Evolutionary conservation across 2,113 vertebrate species (phyloP), one percentile per base, ranked within the genome.

Genomic region (Trachemys scripta): DNA sequence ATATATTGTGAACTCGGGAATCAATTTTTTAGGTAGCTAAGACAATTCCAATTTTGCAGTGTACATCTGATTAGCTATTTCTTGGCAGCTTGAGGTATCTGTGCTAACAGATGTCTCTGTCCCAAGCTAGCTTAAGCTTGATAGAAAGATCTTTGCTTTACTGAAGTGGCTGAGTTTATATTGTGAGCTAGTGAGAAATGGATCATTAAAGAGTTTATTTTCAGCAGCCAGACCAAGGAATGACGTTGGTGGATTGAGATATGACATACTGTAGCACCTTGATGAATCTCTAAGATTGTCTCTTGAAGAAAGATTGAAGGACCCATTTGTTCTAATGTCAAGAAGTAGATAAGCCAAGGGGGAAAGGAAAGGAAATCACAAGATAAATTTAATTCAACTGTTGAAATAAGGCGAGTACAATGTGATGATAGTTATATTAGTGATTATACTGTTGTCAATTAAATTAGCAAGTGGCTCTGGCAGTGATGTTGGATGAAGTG

Each of bases 251-350:
- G 4, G 47, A 88, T 89, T 90, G 95, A 96, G 47, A 79, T 88
- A 88, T 94, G 95, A 95, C 94, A 95, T 95, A 88, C 16, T 85
- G 59, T 96, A 96, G 88, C 94, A 94, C 84, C 89, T 96, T 93
- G 89, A 94, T 88, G 85, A 91, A 92, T 90, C 87, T 0, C 88
- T 84, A 96, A 96, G 92, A 93, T 82, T 87, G 54, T 57, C 45
- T 95, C 84, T 92, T 94, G 90, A 92, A 90, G 93, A 92, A 93
- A 97, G 76, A 94, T 35, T 92, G 90, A 91, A 96, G 82, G 47
- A 42, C 1, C 0, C 12, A 49, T 62, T 96, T 89, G 59, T 94
- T 92, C 9, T 35, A 38, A 24, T 91, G 94, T 93, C 94, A 97
- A 93, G 90, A 97, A 96, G 57, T 50, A 90, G 91, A 93, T 86